A percentile compares a stretch with the other conserved stretches of the same genome.
phyloP scores from a whole-genome alignment of 2,888 invertebrate genomes.

The Mamestra brassicae region DNA sequence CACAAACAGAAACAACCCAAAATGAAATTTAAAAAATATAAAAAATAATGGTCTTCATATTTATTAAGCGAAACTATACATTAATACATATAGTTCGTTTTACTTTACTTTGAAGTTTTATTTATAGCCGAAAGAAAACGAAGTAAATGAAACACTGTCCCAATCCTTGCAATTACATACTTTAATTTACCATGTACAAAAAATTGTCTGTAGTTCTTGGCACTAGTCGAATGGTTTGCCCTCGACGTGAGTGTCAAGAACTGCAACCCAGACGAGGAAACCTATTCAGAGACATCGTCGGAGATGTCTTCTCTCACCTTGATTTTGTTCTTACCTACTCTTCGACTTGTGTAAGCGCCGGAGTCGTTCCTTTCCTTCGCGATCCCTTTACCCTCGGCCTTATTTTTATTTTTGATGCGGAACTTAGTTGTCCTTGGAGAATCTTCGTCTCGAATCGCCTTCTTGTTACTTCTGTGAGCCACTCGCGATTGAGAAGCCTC shows the following conservation, averaged over 20 bases:
- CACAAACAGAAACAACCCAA: slow-evolving; percentile 78
- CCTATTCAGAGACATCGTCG: slow-evolving; percentile 82
- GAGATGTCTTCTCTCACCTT: slow-evolving; percentile 84
- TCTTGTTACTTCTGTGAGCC: slow-evolving; percentile 72
- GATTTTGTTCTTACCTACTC: slow-evolving; percentile 80
- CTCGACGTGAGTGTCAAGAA: slow-evolving; percentile 61
- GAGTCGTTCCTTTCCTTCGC: slow-evolving; percentile 82
- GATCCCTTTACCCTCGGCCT: slow-evolving; percentile 81
- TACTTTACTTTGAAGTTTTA: slow-evolving; percentile 64
- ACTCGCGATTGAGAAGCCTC: slow-evolving; percentile 62
- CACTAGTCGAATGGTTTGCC: slow-evolving; percentile 57
- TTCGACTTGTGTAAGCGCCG: slow-evolving; percentile 71
- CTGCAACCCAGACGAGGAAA: slow-evolving; percentile 7
- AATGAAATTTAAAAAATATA: slow-evolving; percentile 79
- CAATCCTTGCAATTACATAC: slow-evolving; percentile 18
- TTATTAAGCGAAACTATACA: slow-evolving; percentile 75
- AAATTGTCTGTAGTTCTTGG: slow-evolving; percentile 54
- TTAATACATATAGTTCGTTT: slow-evolving; percentile 70
- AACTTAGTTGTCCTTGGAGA: slow-evolving; percentile 65
- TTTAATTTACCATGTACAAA: slow-evolving; percentile 55
- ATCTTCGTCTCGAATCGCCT: slow-evolving; percentile 67
- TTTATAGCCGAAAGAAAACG: slow-evolving; percentile 24
- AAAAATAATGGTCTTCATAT: slow-evolving; percentile 67
- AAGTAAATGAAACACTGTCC: slow-evolving; percentile 41
- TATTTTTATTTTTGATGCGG: slow-evolving; percentile 71